A percentile compares a stretch with the other conserved stretches of the same genome.
phyloP scores from a whole-genome alignment of 1,140 invertebrate species.

The Brachionus calyciflorus region DNA sequence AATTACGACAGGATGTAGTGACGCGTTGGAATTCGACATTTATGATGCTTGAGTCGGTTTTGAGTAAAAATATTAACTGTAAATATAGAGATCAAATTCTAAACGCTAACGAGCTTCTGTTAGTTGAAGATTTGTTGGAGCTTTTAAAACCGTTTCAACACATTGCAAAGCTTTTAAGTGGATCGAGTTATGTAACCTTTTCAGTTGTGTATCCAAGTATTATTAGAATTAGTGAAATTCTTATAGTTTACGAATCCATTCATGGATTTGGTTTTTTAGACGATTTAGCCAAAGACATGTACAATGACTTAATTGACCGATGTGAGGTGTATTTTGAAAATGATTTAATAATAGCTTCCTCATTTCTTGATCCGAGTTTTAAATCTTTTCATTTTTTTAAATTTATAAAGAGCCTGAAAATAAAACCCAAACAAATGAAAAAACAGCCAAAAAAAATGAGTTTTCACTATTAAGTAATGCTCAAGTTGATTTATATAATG shows the following conservation, averaged over 20 bases:
- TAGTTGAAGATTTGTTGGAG: not conserved
- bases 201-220: not conserved
- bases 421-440: not conserved
- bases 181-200: not conserved
- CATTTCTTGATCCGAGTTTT: not conserved
- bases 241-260: not conserved
- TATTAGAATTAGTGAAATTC: not conserved
- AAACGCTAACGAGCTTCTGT: not conserved
- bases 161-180: not conserved
- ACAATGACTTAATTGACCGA: not conserved
- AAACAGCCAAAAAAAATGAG: not conserved
- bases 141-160: not conserved
- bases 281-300: not conserved
- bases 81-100: slow-evolving; percentile 1
- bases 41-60: no score
- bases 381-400: not conserved
- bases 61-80: no score
- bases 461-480: not conserved
- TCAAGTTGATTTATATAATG: not conserved
- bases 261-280: not conserved
- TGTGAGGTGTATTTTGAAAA: not conserved
- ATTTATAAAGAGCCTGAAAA: not conserved
- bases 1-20: no score
- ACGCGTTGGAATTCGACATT: no score
- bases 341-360: not conserved